Conservation (phyloP, 2,888 invertebrate species). For the Calliscelio sp. region DNA sequence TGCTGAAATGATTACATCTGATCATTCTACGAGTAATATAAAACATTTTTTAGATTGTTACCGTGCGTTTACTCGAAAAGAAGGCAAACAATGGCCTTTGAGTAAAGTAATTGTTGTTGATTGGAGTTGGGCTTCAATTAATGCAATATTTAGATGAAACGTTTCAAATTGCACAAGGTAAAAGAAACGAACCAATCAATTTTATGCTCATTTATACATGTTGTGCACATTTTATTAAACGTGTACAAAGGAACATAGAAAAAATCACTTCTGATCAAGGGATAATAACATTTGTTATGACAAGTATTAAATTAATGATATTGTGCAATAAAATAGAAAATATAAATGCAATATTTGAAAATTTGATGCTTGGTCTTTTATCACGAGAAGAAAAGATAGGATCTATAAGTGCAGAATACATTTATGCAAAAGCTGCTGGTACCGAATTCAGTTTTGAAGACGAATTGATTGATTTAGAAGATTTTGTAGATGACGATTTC, state of each 20-base stretch:
- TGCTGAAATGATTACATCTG: slow-evolving; percentile 29
- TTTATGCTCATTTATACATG: slow-evolving; percentile 13
- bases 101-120: slow-evolving; percentile 15
- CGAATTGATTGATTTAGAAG: background rate
- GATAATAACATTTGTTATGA: slow-evolving; percentile 24
- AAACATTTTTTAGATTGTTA: slow-evolving; percentile 21
- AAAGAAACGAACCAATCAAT: background rate
- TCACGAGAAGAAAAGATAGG: background rate
- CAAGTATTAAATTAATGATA: slow-evolving; percentile 26
- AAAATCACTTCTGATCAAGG: too few species aligned
- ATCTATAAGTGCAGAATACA: background rate
- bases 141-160: slow-evolving; percentile 9
- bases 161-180: background rate
- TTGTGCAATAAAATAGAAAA: background rate
- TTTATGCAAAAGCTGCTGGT: background rate
- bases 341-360: slow-evolving; percentile 14
- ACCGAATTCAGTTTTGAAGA: background rate
- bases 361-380: slow-evolving; percentile 6
- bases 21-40: slow-evolving; percentile 33
- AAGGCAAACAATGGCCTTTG: background rate
- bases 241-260: background rate
- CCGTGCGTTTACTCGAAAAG: background rate
- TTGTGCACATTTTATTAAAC: slow-evolving; percentile 15
- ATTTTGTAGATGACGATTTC: too few species aligned
- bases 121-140: slow-evolving; percentile 35